These are phyloP conservation scores for Sebastes oblongus DNA, from an alignment of 2,797 vertebrate genomes.

Conservation along the genomic window DNA sequence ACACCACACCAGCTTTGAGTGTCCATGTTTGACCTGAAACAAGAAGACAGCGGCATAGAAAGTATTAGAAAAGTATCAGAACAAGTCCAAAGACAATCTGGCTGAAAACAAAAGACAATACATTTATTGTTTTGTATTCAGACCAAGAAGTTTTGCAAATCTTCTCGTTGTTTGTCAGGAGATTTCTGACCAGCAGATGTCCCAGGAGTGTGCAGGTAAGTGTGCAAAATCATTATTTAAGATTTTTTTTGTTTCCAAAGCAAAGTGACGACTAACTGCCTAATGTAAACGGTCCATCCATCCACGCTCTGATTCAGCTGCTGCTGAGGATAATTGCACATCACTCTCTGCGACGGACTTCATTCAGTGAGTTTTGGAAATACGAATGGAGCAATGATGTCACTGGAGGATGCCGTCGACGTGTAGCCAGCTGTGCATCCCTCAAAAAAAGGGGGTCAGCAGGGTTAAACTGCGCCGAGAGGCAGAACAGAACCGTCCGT, in stretches of 20 bases:
- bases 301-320: background rate
- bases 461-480: constrained; percentile 38
- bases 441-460: constrained; percentile 13
- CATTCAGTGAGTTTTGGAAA: constrained; percentile 19
- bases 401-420: constrained; percentile 25
- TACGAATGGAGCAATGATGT: constrained; percentile 20
- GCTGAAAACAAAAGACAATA: background rate
- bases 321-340: constrained; percentile 12
- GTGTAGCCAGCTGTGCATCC: constrained; percentile 48
- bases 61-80: background rate
- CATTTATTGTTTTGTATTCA: background rate
- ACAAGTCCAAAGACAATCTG: background rate
- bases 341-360: background rate
- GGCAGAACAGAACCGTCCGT: background rate
- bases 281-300: constrained; percentile 3
- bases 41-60: background rate
- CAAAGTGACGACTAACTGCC: background rate
- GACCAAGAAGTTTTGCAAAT: background rate
- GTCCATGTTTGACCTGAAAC: constrained; percentile 93
- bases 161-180: background rate
- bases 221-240: constrained; percentile 6
- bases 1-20: constrained; percentile 97
- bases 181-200: constrained; percentile 38
- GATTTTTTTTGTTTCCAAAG: background rate
- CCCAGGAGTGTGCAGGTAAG: background rate